Conservation (phyloP, 2,797 vertebrate genomes). For the Enteromius paludinosus region DNA sequence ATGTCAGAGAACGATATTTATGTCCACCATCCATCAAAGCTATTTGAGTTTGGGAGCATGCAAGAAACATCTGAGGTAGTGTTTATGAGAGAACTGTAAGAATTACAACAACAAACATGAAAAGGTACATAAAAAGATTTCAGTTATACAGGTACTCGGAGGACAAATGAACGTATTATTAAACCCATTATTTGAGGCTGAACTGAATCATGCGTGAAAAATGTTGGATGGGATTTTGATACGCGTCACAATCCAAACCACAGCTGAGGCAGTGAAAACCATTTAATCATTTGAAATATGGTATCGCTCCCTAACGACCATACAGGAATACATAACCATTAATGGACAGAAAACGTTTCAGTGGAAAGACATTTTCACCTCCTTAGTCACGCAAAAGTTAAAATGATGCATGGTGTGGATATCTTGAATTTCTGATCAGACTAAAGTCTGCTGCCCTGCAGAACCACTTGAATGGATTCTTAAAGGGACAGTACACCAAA, state of each 20-base stretch:
- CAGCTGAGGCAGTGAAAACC: conserved; percentile 41
- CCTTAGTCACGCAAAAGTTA: conserved; percentile 45
- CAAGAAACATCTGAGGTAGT: conserved; percentile 10
- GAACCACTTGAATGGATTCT: not conserved
- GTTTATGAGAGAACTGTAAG: conserved; percentile 29
- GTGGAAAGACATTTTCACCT: conserved; percentile 47
- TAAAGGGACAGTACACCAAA: not conserved
- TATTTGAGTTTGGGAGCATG: conserved; percentile 25
- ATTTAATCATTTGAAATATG: conserved; percentile 49
- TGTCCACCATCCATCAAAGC: conserved; percentile 29
- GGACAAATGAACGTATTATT: conserved; percentile 35
- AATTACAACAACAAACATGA: conserved; percentile 39
- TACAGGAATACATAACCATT: conserved; percentile 57
- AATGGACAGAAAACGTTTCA: conserved; percentile 55
- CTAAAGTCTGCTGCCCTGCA: not conserved
- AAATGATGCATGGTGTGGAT: conserved; percentile 16
- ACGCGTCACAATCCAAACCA: conserved; percentile 67
- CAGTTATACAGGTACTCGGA: conserved; percentile 25
- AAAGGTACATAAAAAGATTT: conserved; percentile 24
- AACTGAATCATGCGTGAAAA: conserved; percentile 59
- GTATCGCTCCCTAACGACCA: conserved; percentile 34
- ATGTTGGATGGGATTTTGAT: conserved; percentile 57
- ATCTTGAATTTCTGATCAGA: conserved; percentile 5
- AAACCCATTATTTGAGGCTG: conserved; percentile 48
- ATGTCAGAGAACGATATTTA: conserved; percentile 47